Base-by-base conservation (phyloP, 2,888 invertebrate genomes). In the Orthosia cruda region DNA sequence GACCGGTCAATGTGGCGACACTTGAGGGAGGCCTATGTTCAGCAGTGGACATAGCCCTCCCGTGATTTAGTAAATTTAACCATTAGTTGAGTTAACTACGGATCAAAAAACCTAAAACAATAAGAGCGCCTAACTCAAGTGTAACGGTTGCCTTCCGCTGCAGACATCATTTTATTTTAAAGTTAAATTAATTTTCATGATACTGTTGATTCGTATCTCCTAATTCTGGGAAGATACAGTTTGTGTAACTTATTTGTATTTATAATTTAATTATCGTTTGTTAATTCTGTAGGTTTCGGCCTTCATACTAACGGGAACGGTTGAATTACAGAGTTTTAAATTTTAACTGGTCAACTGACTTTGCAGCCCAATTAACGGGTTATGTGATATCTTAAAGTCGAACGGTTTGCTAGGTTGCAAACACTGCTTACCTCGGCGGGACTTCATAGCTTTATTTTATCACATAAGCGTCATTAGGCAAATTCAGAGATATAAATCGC, bases 71-170 rank as follows among this genome's bases (percentile, higher is more conserved):
- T n/a, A n/a, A n/a, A n/a, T n/a, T n/a, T n/a, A n/a, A n/a, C 40
- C 40, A 40, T 7, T 4, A 4, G 1, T 40, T 40, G 4, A 32
- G 32, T 32, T 32, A 40, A 40, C 40, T 40, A 40, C 40, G 7
- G 40, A 40, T 9, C 7, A 40, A 40, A 40, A 40, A 40, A 40
- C 40, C 40, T 90, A 88, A 86, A 90, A 89, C 88, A 89, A 90
- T 89, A 90, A 90, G 88, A 89, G 83, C 81, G 68, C 80, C 83
- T 75, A 88, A 86, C 86, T 88, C 86, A 70, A 86, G 83, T 85
- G 78, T 80, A 87, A 87, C 79, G 79, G 80, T 77, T 80, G 71
- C 77, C 80, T 84, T 83, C 69, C 72, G 65, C 58, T 71, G 58
- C 62, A 69, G 63, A 70, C 62, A 55, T 80, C 74, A 80, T 75